A percentile compares a stretch with the other conserved stretches of the same genome.
Conservation (phyloP, 2,113 vertebrate genomes). For the Nycticorax nycticorax region DNA sequence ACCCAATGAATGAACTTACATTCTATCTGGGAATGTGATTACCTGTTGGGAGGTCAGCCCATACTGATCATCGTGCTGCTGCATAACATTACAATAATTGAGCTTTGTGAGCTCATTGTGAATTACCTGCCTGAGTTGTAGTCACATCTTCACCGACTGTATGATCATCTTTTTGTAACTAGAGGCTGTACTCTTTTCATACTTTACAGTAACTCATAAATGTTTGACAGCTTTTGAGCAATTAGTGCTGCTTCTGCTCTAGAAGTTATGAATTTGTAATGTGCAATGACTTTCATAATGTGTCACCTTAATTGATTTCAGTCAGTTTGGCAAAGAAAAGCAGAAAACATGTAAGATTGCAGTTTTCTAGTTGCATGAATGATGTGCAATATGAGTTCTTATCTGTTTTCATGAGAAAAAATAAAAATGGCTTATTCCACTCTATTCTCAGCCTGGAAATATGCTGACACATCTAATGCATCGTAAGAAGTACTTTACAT, state of each 20-base stretch:
- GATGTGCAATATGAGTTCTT: slow-evolving; percentile 4
- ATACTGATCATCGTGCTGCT: not conserved
- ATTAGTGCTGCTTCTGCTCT: slow-evolving; percentile 52
- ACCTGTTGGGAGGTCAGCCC: not conserved
- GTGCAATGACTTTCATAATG: slow-evolving; percentile 46
- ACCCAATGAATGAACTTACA: not conserved
- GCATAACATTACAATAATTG: not conserved
- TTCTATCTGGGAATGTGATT: not conserved
- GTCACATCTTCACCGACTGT: not conserved
- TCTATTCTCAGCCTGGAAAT: slow-evolving; percentile 45
- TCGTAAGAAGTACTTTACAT: not conserved
- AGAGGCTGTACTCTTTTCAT: not conserved
- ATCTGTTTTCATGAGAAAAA: slow-evolving; percentile 17
- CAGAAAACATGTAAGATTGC: slow-evolving; percentile 8
- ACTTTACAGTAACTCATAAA: slow-evolving; percentile 42
- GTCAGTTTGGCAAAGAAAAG: slow-evolving; percentile 34
- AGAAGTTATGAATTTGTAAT: slow-evolving; percentile 60
- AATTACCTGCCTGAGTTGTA: not conserved
- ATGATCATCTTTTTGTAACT: not conserved
- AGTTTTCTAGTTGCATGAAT: slow-evolving; percentile 46
- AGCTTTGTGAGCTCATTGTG: not conserved
- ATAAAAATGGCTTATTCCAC: not conserved
- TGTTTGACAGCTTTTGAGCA: slow-evolving; percentile 56
- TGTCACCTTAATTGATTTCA: slow-evolving; percentile 56
- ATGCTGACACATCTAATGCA: slow-evolving; percentile 35